Conservation (phyloP, 2,113 vertebrate species). For the Centropus unirufus region DNA sequence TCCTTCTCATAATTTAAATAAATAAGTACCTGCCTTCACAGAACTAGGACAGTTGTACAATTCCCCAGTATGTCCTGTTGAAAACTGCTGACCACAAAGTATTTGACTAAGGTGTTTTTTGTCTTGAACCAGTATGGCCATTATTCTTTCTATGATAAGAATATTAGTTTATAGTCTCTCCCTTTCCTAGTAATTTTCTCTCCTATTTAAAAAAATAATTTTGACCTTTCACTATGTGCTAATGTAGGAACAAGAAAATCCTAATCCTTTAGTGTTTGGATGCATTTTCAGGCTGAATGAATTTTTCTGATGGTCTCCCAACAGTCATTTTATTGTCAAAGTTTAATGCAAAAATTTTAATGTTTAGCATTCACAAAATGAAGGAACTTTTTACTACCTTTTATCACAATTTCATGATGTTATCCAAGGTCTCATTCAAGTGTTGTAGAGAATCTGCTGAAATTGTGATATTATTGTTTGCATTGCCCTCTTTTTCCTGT, state of each 20-base stretch:
- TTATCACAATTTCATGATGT: neutral
- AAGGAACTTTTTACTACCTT: neutral
- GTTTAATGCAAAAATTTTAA: neutral
- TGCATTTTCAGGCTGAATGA: neutral
- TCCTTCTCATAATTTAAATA: neutral
- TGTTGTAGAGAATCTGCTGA: neutral
- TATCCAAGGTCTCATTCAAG: neutral
- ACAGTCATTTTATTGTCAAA: neutral
- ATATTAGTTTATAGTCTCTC: neutral
- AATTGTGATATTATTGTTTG: neutral
- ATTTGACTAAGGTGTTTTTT: neutral
- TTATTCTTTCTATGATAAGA: neutral
- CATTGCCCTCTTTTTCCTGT: neutral
- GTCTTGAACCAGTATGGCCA: neutral
- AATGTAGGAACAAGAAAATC: neutral
- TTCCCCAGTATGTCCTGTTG: neutral
- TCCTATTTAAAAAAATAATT: neutral
- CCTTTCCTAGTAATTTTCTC: neutral
- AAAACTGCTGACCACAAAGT: neutral
- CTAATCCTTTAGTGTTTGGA: neutral
- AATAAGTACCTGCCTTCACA: rapidly evolving
- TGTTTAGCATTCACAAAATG: neutral
- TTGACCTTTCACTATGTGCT: neutral
- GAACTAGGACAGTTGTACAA: neutral
- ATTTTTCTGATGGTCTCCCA: neutral